A percentile compares a stretch with the other conserved stretches of the same genome.
phyloP scores from a whole-genome alignment of 2,113 vertebrate genomes.

The Mohoua ochrocephala region DNA sequence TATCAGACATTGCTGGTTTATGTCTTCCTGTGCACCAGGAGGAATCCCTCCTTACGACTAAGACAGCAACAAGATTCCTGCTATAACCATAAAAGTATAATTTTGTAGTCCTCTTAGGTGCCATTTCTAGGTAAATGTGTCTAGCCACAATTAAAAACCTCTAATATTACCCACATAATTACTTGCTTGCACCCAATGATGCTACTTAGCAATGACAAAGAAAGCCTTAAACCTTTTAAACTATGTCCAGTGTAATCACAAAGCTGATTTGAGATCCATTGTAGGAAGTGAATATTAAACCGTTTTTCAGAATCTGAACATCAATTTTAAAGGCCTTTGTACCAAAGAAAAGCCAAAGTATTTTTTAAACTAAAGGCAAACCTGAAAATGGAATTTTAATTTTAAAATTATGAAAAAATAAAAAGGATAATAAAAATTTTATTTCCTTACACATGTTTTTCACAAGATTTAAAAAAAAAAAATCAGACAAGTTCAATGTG shows the following conservation, averaged over 20 bases:
- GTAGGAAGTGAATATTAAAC: not conserved
- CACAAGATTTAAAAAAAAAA: not conserved
- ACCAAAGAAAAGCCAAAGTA: not conserved
- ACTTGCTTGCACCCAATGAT: not conserved
- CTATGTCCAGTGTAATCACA: not conserved
- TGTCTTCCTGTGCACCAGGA: not conserved
- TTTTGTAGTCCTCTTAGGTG: constrained; percentile 46
- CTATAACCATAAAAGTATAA: constrained; percentile 8
- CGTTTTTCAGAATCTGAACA: not conserved
- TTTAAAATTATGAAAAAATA: not conserved
- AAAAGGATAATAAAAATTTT: not conserved
- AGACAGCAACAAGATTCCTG: constrained; percentile 13
- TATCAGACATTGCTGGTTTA: not conserved
- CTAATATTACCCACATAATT: constrained; percentile 41
- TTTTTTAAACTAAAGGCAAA: not conserved
- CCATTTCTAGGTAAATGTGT: constrained; percentile 20
- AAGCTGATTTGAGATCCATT: not conserved
- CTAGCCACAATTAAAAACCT: constrained; percentile 42
- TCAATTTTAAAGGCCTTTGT: not conserved
- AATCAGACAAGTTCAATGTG: not conserved
- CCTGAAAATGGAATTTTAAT: not conserved
- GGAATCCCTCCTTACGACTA: not conserved
- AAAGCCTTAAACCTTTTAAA: not conserved
- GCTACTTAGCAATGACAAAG: constrained; percentile 7
- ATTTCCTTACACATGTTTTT: not conserved